phyloP scores from a whole-genome alignment of 1,140 invertebrate species.

The Drosophila neocordata region DNA sequence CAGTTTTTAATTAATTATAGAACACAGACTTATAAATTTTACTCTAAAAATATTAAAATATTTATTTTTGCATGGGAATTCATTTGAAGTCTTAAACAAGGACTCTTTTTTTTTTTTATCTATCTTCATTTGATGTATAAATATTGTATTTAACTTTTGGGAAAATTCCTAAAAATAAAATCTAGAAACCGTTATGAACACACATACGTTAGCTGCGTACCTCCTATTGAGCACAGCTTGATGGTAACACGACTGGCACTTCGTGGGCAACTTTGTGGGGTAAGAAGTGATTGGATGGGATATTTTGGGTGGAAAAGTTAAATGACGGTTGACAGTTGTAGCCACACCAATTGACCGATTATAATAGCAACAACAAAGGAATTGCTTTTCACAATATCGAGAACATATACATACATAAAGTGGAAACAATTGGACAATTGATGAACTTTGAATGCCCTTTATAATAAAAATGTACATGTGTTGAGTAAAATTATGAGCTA shows the following conservation, averaged over 20 bases:
- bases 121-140: too few species aligned
- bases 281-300: background rate
- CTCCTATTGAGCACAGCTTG: background rate
- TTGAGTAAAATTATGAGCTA: too few species aligned
- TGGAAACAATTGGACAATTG: background rate
- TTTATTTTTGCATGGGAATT: too few species aligned
- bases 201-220: background rate
- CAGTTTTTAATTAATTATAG: too few species aligned
- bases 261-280: background rate
- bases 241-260: background rate
- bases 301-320: constrained; percentile 7
- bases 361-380: constrained; percentile 40
- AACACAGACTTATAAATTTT: too few species aligned
- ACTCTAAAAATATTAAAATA: too few species aligned
- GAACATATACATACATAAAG: background rate
- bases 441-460: background rate
- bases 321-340: constrained; percentile 44
- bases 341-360: constrained; percentile 70
- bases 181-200: too few species aligned
- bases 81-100: too few species aligned
- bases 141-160: too few species aligned
- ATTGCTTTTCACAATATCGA: background rate
- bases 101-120: too few species aligned
- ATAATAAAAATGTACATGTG: too few species aligned
- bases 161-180: too few species aligned